Conservation (phyloP, 2,113 vertebrate species). For the Hystrix brachyura region DNA sequence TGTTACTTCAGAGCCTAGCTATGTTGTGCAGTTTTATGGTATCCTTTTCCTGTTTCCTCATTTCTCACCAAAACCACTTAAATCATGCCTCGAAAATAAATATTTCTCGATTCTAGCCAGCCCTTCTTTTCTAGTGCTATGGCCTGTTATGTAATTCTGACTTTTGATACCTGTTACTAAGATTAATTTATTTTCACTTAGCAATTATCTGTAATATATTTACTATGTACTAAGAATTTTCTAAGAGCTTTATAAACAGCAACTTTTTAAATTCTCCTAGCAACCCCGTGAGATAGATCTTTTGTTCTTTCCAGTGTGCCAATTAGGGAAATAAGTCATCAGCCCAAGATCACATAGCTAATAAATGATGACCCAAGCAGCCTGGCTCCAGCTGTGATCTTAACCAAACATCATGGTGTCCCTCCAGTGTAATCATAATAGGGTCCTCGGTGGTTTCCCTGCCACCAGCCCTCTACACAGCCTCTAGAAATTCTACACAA, state of each 20-base stretch:
- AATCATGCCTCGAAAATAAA: constrained; percentile 25
- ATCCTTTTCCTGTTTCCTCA: background rate
- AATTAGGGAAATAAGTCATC: background rate
- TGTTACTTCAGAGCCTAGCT: background rate
- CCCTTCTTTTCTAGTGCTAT: background rate
- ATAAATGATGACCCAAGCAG: background rate
- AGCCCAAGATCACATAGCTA: background rate
- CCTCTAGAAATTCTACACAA: constrained; percentile 41
- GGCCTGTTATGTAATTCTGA: background rate
- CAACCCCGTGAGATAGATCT: background rate
- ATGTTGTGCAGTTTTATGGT: background rate
- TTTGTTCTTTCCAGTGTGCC: background rate
- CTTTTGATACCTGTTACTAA: constrained; percentile 17
- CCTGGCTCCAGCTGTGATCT: background rate
- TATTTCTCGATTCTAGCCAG: constrained; percentile 18
- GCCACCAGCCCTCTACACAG: background rate
- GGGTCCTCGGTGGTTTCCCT: background rate
- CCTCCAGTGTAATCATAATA: background rate
- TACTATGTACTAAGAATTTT: background rate
- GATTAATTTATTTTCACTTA: constrained; percentile 49
- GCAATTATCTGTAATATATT: background rate
- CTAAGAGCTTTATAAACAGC: constrained; percentile 23
- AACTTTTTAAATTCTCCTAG: background rate
- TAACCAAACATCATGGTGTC: background rate
- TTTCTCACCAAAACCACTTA: background rate